These are phyloP conservation scores for Crocidura indochinensis DNA, from an alignment of 2,797 vertebrate genomes.

Conservation along the genomic window DNA sequence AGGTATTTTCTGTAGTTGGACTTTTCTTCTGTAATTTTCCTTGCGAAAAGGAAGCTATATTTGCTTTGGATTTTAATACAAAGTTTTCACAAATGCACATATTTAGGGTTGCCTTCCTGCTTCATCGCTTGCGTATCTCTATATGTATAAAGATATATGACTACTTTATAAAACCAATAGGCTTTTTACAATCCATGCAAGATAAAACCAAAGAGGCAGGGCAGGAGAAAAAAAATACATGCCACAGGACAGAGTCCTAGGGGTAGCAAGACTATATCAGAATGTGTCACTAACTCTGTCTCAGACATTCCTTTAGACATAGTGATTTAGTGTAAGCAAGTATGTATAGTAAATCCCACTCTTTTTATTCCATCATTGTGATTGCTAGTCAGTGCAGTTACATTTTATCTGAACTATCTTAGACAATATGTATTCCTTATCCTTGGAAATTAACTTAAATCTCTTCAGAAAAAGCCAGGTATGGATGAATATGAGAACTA, in stretches of 20 bases:
- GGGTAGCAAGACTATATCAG: not conserved
- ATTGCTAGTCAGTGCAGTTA: not conserved
- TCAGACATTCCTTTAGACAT: not conserved
- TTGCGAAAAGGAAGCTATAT: constrained; percentile 13
- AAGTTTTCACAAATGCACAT: not conserved
- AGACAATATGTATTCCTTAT: not conserved
- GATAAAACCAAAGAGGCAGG: not conserved
- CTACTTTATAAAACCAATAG: not conserved
- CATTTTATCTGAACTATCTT: not conserved
- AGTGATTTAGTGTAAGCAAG: not conserved
- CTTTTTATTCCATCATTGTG: not conserved
- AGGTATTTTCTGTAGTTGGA: constrained; percentile 20
- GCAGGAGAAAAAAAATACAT: not conserved
- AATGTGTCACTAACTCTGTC: not conserved
- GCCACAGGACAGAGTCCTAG: not conserved
- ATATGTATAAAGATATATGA: not conserved
- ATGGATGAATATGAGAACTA: not conserved
- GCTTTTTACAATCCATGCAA: not conserved
- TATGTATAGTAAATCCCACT: not conserved
- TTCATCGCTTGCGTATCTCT: not conserved
- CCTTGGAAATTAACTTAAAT: constrained; percentile 24
- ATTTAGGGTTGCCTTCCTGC: not conserved
- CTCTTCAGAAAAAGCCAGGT: constrained; percentile 18
- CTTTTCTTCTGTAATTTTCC: constrained; percentile 33
- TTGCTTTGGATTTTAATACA: constrained; percentile 46